These are phyloP conservation scores for Drepana falcataria DNA, from an alignment of 2,888 invertebrate species.

Conservation along the genomic window DNA sequence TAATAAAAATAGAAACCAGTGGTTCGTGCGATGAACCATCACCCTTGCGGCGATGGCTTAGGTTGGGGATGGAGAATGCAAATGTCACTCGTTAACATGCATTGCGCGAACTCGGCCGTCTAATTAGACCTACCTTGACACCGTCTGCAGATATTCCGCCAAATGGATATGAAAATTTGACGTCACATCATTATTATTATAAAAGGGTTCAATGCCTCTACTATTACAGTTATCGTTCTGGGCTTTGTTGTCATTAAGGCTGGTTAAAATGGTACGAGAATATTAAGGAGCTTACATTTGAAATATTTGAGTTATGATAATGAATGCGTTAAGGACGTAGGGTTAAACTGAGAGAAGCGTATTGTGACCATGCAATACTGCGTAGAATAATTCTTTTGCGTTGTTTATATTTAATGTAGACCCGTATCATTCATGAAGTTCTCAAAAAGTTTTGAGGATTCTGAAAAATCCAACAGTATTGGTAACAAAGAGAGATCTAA, in stretches of 20 bases:
- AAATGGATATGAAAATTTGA: conserved; percentile 43
- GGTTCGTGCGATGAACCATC: conserved; percentile 14
- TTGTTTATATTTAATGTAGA: no score
- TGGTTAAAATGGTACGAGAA: not conserved
- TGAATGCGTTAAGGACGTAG: no score
- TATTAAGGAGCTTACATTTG: not conserved
- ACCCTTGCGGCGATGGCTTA: conserved; percentile 21
- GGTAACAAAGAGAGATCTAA: no score
- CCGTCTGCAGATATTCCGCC: conserved; percentile 46
- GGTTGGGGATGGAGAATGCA: conserved; percentile 50
- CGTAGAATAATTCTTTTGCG: no score
- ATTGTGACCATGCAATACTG: no score
- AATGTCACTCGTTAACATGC: conserved; percentile 76
- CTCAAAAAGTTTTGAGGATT: no score
- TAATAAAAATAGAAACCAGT: not conserved
- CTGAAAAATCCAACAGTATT: no score
- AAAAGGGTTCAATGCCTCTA: not conserved
- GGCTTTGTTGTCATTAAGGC: not conserved
- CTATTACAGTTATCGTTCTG: not conserved
- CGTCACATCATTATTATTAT: conserved; percentile 10
- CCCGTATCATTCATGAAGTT: no score
- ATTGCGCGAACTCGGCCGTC: conserved; percentile 69
- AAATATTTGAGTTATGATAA: no score
- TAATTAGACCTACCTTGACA: conserved; percentile 69
- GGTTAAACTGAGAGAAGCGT: no score